These are phyloP conservation scores for Ephydatia muelleri DNA, from an alignment of 37 sponge, comb jelly and placozoan species.

Conservation along the genomic window DNA sequence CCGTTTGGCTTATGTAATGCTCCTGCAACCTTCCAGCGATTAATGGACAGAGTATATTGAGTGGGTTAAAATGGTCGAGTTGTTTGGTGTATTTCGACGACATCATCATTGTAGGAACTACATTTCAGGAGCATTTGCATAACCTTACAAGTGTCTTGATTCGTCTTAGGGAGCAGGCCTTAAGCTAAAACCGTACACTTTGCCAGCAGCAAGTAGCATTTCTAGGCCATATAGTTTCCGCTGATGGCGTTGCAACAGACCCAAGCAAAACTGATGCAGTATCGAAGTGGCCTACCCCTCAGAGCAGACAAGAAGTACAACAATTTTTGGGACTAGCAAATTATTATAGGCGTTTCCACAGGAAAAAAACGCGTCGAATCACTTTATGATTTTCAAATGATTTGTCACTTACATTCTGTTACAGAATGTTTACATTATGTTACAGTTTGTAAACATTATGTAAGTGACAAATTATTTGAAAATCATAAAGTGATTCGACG, in stretches of 20 bases:
- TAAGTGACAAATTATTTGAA: too few relatives aligned
- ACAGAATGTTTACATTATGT: too few relatives aligned
- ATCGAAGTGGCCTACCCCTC: constrained; percentile 11
- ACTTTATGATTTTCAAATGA: too few relatives aligned
- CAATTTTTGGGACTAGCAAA: too few relatives aligned
- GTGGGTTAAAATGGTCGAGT: constrained; percentile 18
- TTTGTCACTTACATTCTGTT: too few relatives aligned
- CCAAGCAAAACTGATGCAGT: constrained; percentile 7
- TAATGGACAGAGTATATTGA: constrained; percentile 2
- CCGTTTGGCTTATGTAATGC: too few relatives aligned
- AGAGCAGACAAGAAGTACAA: neutral
- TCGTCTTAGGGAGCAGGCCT: constrained; percentile 24
- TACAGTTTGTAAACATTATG: too few relatives aligned
- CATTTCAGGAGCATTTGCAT: constrained; percentile 18
- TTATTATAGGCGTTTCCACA: neutral
- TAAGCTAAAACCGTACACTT: constrained; percentile 27
- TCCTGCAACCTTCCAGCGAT: too few relatives aligned
- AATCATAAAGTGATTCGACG: too few relatives aligned
- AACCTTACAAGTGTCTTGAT: constrained; percentile 9
- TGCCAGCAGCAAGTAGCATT: constrained; percentile 21
- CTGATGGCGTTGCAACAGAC: constrained; percentile 6
- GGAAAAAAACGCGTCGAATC: too few relatives aligned
- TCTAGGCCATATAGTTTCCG: constrained; percentile 52
- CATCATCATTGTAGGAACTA: constrained; percentile 20
- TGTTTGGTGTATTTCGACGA: constrained; percentile 56